Percentiles rank a stretch among this genome's conserved stretches.
Conservation (phyloP, 1,140 invertebrate species). For the Trichoplusia ni region DNA sequence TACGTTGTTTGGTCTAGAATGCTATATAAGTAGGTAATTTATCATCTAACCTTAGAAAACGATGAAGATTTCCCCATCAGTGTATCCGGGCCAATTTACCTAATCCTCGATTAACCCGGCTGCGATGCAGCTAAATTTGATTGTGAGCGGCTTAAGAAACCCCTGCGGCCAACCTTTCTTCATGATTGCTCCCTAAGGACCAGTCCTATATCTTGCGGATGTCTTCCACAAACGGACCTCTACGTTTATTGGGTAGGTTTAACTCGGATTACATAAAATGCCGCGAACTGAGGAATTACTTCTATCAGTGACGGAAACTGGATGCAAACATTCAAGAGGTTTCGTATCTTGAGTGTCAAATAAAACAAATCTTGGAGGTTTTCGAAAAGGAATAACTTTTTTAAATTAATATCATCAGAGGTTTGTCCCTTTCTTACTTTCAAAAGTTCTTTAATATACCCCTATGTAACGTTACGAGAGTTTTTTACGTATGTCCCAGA, state of each 20-base stretch:
- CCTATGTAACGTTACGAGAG: not conserved
- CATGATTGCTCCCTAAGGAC: conserved; percentile 37
- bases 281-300: conserved; percentile 8
- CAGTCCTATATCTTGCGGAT: conserved; percentile 24
- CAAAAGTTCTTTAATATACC: too few relatives aligned
- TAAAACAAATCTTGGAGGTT: too few relatives aligned
- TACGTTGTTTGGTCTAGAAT: too few relatives aligned
- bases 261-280: conserved; percentile 24
- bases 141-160: conserved; percentile 39
- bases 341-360: too few relatives aligned
- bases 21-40: conserved; percentile 8
- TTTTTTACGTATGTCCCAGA: not conserved
- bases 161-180: conserved; percentile 41
- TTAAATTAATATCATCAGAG: too few relatives aligned
- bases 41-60: conserved; percentile 21
- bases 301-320: not conserved
- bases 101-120: conserved; percentile 40
- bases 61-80: conserved; percentile 31
- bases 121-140: conserved; percentile 45
- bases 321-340: not conserved
- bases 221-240: not conserved
- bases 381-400: too few relatives aligned
- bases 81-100: conserved; percentile 40
- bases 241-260: conserved; percentile 21
- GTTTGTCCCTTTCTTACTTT: too few relatives aligned